Conservation (phyloP, 2,888 invertebrate genomes). For the Ophion ventricosus region DNA sequence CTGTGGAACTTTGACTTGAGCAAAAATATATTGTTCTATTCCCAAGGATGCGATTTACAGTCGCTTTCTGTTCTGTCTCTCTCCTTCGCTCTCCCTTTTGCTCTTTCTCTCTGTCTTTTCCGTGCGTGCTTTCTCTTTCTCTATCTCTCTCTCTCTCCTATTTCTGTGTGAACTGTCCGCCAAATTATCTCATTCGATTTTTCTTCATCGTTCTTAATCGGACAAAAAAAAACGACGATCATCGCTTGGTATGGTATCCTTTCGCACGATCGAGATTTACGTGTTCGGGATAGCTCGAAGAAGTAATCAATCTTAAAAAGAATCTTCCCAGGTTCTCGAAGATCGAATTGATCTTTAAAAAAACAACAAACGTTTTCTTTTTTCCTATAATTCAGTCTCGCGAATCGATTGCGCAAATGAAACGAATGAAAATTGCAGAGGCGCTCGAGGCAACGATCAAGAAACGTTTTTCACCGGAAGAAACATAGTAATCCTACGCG, state of each 20-base stretch:
- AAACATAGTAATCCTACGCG: background rate
- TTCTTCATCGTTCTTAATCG: slow-evolving; percentile 41
- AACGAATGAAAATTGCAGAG: background rate
- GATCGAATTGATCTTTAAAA: background rate
- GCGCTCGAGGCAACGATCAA: background rate
- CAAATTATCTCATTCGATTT: slow-evolving; percentile 60
- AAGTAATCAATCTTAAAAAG: slow-evolving; percentile 1
- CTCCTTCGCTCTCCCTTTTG: background rate
- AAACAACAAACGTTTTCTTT: background rate
- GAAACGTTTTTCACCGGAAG: background rate
- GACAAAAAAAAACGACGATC: slow-evolving; percentile 44
- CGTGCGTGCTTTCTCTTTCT: slow-evolving; percentile 3
- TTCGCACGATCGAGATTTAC: slow-evolving; percentile 62
- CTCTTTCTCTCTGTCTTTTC: background rate
- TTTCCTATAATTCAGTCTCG: background rate
- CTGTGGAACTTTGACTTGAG: slow-evolving; percentile 5
- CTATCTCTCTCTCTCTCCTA: slow-evolving; percentile 71
- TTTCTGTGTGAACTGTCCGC: slow-evolving; percentile 76
- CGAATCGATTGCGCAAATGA: background rate
- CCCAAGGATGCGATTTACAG: too few relatives aligned
- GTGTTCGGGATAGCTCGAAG: slow-evolving; percentile 44
- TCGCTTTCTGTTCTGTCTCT: background rate
- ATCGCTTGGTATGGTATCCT: slow-evolving; percentile 81
- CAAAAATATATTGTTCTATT: slow-evolving; percentile 28
- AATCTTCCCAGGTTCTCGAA: slow-evolving; percentile 10